Evolutionary conservation across 1,140 invertebrate species (phyloP).

Genomic region (Cyclargus thomasi): DNA sequence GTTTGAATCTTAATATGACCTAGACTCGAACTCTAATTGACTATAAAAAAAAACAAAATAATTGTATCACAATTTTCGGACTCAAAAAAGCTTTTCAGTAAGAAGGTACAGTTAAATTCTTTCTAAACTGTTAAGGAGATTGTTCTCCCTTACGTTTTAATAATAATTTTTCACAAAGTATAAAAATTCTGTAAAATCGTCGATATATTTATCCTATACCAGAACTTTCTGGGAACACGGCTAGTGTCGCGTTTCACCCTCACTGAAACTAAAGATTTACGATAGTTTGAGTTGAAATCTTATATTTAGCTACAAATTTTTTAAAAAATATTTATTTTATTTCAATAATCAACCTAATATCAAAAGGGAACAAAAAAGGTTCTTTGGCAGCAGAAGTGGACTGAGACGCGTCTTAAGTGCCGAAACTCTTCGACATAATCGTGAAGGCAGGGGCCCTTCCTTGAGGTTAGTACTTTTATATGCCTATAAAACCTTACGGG

Average conservation of each 20-base stretch:
- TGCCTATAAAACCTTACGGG: slow-evolving; percentile 64
- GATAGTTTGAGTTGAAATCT: not conserved
- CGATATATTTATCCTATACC: not conserved
- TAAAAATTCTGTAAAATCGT: not conserved
- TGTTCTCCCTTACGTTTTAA: too few species aligned
- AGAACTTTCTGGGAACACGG: not conserved
- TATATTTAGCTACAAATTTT: not conserved
- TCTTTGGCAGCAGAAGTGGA: slow-evolving; percentile 43
- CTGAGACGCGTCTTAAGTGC: slow-evolving; percentile 57
- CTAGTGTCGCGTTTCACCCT: not conserved
- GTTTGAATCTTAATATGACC: too few species aligned
- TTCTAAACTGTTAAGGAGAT: too few species aligned
- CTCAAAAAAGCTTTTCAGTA: too few species aligned
- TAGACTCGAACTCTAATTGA: too few species aligned
- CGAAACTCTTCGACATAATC: slow-evolving; percentile 50
- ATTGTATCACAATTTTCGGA: too few species aligned
- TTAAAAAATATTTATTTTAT: not conserved
- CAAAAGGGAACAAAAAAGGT: slow-evolving; percentile 42
- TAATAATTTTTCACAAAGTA: not conserved
- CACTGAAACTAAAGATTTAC: not conserved
- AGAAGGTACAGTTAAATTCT: too few species aligned
- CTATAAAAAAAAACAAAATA: too few species aligned
- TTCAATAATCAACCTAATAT: not conserved
- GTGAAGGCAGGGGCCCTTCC: slow-evolving; percentile 51
- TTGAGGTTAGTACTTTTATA: slow-evolving; percentile 65